Base-by-base conservation (phyloP, 64 coral and sea anemone genomes). In the Dendrophyllia cribrosa region DNA sequence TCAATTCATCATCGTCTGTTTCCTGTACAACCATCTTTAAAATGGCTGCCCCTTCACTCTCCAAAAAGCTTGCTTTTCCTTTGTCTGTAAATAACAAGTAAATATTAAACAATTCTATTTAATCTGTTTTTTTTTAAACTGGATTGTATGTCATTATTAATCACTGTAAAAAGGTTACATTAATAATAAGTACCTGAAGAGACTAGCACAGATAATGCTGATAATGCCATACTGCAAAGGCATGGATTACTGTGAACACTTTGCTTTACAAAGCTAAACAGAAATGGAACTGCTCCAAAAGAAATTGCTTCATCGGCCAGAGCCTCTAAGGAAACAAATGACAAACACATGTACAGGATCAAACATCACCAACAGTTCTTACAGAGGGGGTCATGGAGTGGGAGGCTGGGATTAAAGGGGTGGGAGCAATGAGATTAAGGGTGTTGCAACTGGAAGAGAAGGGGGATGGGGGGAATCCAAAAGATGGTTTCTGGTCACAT, bases 41-140 rank as follows among this genome's bases (percentile, higher is more conserved):
- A 9, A 91, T 76, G 69, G 83, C 87, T 45, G 83, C 77, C 19
- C 95, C 95, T 34, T 88, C 92, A 49, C 77, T 88, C 20, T 97
- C 95, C 34, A 63, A 88, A 74, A 97, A 94, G 48, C 88, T 97
- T 10, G 75, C 83, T 74, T 86, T 93, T 64, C 95, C 95, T 58
- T 87, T 94, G 24, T 89, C 95, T 97, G 61, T 43, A 16, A 69
- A 21, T 15, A 9, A 77, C 61, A 86, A 19, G 55, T 9, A 79
- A 67, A 11, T 19, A n/a, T n/a, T n/a, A n/a, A n/a, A n/a, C n/a
- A n/a, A n/a, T n/a, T n/a, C n/a, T n/a, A n/a, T n/a, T n/a, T n/a
- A n/a, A n/a, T n/a, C n/a, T n/a, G n/a, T n/a, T n/a, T n/a, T n/a
- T n/a, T n/a, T n/a, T n/a, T n/a, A n/a, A n/a, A 83, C 16, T 20